Evolutionary conservation across 2,888 invertebrate species (phyloP), one percentile per base, ranked within the genome.

Genomic region (Tenthredo scrophulariae): DNA sequence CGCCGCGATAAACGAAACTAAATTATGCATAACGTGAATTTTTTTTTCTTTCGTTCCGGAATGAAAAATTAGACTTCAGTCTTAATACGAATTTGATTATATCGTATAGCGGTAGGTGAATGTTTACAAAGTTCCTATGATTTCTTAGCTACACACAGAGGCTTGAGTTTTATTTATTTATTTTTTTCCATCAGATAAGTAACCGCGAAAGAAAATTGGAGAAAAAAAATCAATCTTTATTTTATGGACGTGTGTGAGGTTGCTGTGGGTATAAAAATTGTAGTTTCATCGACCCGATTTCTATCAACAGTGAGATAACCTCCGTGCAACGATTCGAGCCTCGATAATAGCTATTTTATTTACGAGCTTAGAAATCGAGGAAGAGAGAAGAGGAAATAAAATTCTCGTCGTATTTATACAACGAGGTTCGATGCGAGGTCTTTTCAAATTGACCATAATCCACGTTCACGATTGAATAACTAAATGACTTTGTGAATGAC

Each of bases 1-100:
- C 62, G 40, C 13, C 40, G 80, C 40, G 80, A 62, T 80, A 80
- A 80, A 80, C 62, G 80, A 37, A 40, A 22, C 62, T 80, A 80
- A 80, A 80, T 80, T 62, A 80, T 80, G 62, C 62, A 58, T 80
- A 26, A 22, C 37, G 80, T 50, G 40, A 26, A 13, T 37, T 80
- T 80, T 80, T 80, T 80, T 13, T 22, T 13, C 1, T 6, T n/a
- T 15, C n/a, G 26, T 50, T 37, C 7, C 15, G 77, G 22, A 26
- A 40, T 43, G 54, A 50, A 40, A 62, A 62, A n/a, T 29, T n/a
- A 13, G 0, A 33, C 58, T 10, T 13, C n/a, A 2, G 37, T 18
- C 79, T 62, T 40, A 80, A 62, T 80, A 62, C 80, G 62, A 40
- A 62, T 80, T 62, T 80, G 80, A 80, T 80, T 80, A 80, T 54